phyloP scores from a whole-genome alignment of 2,888 invertebrate species.

The Resseliella maxima region DNA sequence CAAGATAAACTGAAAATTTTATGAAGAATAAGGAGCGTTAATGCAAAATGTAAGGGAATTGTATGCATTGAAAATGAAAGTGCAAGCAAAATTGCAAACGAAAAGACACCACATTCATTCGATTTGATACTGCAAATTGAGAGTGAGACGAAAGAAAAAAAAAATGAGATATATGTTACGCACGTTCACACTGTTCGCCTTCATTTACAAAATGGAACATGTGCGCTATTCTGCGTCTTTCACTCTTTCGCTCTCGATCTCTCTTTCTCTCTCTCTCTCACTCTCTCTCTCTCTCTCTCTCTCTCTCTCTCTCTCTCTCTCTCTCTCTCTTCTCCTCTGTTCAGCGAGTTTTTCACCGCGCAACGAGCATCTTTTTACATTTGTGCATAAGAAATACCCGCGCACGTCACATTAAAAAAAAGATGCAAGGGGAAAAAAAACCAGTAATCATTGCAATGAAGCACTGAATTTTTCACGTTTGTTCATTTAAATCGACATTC shows the following conservation, averaged over 20 bases:
- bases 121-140: too few relatives aligned
- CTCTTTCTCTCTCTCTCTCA: too few relatives aligned
- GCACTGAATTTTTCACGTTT: constrained; percentile 42
- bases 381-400: not conserved
- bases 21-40: not conserved
- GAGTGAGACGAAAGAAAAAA: too few relatives aligned
- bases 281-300: too few relatives aligned
- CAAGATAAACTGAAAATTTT: not conserved
- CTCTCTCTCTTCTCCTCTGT: too few relatives aligned
- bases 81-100: constrained; percentile 28
- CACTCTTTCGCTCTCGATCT: too few relatives aligned
- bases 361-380: not conserved
- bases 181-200: constrained; percentile 11
- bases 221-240: not conserved
- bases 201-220: constrained; percentile 36
- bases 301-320: too few relatives aligned
- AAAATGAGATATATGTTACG: constrained; percentile 44
- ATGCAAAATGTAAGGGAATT: constrained; percentile 10
- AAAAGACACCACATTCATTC: too few relatives aligned
- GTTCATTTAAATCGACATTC: constrained; percentile 41
- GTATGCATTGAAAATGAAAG: constrained; percentile 15
- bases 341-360: not conserved
- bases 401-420: not conserved
- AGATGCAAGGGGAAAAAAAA: not conserved
- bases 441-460: constrained; percentile 8